Conservation (phyloP, 2,888 invertebrate genomes). For the Lasioglossum pauxillum region DNA sequence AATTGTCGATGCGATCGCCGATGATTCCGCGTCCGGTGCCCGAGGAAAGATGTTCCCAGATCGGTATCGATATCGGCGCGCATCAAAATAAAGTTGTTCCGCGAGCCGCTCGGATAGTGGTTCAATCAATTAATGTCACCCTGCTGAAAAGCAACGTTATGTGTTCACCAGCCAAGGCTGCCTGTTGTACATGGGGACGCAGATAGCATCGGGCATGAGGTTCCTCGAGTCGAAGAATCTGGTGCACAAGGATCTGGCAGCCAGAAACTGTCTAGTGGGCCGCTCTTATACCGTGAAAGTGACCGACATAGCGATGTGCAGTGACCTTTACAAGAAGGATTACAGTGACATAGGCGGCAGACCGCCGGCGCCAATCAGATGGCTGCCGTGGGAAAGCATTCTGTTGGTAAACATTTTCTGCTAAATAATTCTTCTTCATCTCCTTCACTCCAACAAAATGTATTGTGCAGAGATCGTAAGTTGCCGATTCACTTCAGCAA, state of each 20-base stretch:
- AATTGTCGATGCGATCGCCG: background rate
- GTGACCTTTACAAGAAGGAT: slow-evolving; percentile 87
- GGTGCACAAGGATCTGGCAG: slow-evolving; percentile 92
- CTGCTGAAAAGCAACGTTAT: background rate
- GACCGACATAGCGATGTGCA: slow-evolving; percentile 88
- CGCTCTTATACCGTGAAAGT: slow-evolving; percentile 87
- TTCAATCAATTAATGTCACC: slow-evolving; percentile 21
- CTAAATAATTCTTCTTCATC: slow-evolving; percentile 9
- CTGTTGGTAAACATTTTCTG: slow-evolving; percentile 85
- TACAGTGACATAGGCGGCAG: slow-evolving; percentile 88
- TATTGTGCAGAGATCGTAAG: background rate
- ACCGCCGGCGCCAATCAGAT: slow-evolving; percentile 87
- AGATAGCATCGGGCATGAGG: slow-evolving; percentile 92
- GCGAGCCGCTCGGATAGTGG: background rate
- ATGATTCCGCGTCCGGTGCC: background rate
- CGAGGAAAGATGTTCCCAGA: background rate
- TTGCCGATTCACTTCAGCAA: background rate
- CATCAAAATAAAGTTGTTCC: slow-evolving; percentile 33
- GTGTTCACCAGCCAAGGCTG: slow-evolving; percentile 87
- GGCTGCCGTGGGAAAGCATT: slow-evolving; percentile 89
- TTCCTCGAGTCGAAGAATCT: slow-evolving; percentile 92
- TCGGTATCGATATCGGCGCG: background rate
- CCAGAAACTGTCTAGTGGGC: slow-evolving; percentile 88
- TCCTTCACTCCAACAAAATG: background rate
- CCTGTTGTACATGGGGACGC: slow-evolving; percentile 90